Evolutionary conservation across 2,113 vertebrate species (phyloP), one percentile per base, ranked within the genome.

Genomic region (Cebus imitator): DNA sequence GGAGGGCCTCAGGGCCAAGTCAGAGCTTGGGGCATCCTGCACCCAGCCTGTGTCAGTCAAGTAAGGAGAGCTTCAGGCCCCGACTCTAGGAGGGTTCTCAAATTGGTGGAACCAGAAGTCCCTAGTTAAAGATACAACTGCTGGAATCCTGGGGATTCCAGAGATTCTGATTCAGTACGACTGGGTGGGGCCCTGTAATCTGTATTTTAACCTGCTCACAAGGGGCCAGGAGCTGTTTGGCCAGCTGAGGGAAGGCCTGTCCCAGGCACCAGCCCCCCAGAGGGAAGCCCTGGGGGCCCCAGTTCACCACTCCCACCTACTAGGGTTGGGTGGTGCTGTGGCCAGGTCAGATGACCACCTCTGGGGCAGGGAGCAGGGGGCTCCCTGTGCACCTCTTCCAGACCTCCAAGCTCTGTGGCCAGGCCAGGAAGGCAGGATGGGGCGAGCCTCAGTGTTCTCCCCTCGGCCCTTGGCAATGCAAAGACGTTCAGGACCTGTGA

Each of bases 401-500:
- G 52, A 79, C 40, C 30, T 66, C 45, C 16, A 8, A 14, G 35
- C 64, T 30, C 70, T 3, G 10, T 9, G 57, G 57, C 12, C 18
- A 4, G 37, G 76, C 72, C 23, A 23, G 64, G 48, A 52, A 13
- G 48, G 27, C 40, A 37, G 25, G 14, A 25, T 1, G 18, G 21
- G 14, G 35, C 1, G 23, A 43, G 40, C 9, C 4, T 6, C 18
- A 32, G 58, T 17, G 3, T 8, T 23, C 73, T 35, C 12, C 6
- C 64, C 32, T 52, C 50, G 70, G 40, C 40, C 70, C 64, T 70
- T 35, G 43, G 37, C 79, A 95, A 89, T 3, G 58, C 94, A 80
- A 92, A 90, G 89, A 95, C 93, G 43, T 82, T 4, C 64, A 50
- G 43, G 37, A 45, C 43, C 84, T n/a, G 50, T 79, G 89, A 91